Conservation (phyloP, 2,888 invertebrate species). For the Pandemis heparana region DNA sequence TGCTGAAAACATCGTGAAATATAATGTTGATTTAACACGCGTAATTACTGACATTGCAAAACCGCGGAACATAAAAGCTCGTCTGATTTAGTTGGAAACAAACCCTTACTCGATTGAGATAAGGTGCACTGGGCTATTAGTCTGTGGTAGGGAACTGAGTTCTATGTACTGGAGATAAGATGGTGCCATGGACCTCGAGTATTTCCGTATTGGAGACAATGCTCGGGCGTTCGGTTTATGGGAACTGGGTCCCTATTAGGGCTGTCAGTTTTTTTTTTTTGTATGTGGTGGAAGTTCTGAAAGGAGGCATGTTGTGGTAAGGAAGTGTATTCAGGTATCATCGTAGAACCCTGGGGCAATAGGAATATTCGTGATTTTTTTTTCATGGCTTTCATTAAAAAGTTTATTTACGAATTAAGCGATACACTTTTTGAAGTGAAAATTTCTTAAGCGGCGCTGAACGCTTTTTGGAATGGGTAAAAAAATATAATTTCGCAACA, state of each 20-base stretch:
- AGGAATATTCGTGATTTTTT: too few relatives aligned
- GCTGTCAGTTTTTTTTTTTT: constrained; percentile 16
- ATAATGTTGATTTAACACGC: constrained; percentile 14
- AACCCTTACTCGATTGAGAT: neutral
- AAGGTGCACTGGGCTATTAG: neutral
- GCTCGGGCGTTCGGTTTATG: constrained; percentile 25
- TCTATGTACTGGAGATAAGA: constrained; percentile 5
- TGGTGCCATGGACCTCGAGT: neutral
- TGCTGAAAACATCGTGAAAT: neutral
- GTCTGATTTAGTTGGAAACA: neutral
- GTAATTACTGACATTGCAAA: constrained; percentile 32
- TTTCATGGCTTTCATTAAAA: too few relatives aligned
- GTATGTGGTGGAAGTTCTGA: too few relatives aligned
- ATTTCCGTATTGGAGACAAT: constrained; percentile 38
- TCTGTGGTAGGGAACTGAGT: constrained; percentile 3
- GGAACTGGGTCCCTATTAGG: constrained; percentile 38
- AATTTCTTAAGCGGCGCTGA: too few relatives aligned
- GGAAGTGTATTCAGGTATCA: too few relatives aligned
- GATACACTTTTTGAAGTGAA: too few relatives aligned
- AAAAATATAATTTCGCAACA: too few relatives aligned
- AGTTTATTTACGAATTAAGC: too few relatives aligned
- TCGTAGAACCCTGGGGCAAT: too few relatives aligned
- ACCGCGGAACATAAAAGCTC: constrained; percentile 19
- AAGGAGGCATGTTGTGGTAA: too few relatives aligned
- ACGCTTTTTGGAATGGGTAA: too few relatives aligned